These are phyloP conservation scores for Acomys russatus DNA, from an alignment of 2,797 vertebrate genomes.

Conservation along the genomic window DNA sequence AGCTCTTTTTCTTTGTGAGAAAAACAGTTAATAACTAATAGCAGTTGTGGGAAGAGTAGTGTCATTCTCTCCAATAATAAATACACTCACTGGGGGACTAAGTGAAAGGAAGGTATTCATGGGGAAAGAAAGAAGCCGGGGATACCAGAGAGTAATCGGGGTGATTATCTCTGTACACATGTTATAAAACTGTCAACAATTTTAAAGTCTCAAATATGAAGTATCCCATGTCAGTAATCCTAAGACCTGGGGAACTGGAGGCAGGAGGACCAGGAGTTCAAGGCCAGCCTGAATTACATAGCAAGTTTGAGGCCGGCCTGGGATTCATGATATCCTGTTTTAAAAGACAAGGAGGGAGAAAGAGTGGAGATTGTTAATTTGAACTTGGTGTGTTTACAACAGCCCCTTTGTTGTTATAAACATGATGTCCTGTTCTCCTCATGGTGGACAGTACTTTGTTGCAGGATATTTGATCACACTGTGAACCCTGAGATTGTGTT, in stretches of 20 bases:
- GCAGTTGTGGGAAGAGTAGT: not conserved
- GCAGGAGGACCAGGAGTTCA: not conserved
- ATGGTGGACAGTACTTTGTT: not conserved
- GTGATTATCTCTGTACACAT: not conserved
- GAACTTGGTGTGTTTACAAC: not conserved
- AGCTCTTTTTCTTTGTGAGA: not conserved
- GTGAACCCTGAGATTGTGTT: no score
- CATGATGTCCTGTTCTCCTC: not conserved
- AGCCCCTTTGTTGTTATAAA: not conserved
- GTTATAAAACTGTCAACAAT: not conserved
- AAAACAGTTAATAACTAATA: not conserved
- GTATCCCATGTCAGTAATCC: not conserved
- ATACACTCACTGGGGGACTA: not conserved
- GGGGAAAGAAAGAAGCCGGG: not conserved
- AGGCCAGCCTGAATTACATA: not conserved
- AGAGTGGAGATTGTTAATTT: not conserved
- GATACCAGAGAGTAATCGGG: not conserved
- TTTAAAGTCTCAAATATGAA: not conserved
- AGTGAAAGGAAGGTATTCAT: not conserved
- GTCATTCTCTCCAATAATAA: not conserved
- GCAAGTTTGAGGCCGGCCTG: not conserved
- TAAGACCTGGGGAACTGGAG: not conserved
- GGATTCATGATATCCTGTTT: not conserved
- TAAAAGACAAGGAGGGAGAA: not conserved
- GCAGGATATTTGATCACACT: no score